Conservation (phyloP, 2,797 vertebrate genomes). For the Aotus griseimembra region DNA sequence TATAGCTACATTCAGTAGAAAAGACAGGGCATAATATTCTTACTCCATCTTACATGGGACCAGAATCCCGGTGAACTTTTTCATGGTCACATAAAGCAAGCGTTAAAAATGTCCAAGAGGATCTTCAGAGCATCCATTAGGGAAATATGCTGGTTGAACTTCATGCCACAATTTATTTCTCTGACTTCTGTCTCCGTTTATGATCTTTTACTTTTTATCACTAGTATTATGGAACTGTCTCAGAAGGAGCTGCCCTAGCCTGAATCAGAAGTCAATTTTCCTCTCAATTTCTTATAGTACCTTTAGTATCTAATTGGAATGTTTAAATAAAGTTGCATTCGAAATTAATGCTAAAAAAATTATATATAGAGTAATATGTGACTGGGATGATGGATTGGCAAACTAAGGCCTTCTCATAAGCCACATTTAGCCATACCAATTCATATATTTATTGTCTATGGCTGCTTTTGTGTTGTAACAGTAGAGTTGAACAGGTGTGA, state of each 20-base stretch:
- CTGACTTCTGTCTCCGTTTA: neutral
- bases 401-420: neutral
- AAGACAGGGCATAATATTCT: neutral
- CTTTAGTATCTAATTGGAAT: neutral
- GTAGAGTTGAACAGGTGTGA: neutral
- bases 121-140: neutral
- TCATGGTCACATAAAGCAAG: neutral
- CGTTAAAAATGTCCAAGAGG: neutral
- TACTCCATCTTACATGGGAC: neutral
- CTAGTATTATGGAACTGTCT: neutral
- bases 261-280: neutral
- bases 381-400: neutral
- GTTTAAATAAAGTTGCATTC: neutral
- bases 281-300: neutral
- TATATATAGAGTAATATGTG: neutral
- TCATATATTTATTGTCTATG: neutral
- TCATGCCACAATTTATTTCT: neutral
- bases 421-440: neutral
- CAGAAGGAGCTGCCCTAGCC: neutral
- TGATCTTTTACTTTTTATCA: neutral
- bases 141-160: neutral
- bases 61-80: neutral
- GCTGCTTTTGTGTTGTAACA: neutral
- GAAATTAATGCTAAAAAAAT: conserved; percentile 13
- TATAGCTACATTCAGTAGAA: neutral